A percentile compares a stretch with the other conserved stretches of the same genome.
Conservation (phyloP, 1,140 invertebrate species). For the Drosophila cardini region DNA sequence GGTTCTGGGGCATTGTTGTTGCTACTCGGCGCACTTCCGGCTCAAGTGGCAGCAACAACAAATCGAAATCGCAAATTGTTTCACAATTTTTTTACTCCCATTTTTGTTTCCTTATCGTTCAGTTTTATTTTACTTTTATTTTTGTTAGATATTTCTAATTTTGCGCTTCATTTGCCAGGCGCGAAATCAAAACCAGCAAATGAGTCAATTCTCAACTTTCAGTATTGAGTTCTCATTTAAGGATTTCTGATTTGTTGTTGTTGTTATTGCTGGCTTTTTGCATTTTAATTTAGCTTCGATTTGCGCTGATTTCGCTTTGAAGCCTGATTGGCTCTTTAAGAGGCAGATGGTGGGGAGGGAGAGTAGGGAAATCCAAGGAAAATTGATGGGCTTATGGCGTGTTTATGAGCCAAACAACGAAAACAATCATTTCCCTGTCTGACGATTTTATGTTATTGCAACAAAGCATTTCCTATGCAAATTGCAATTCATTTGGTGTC, state of each 20-base stretch:
- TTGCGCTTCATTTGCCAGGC: conserved; percentile 68
- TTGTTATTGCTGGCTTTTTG: conserved; percentile 35
- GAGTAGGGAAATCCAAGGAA: not conserved
- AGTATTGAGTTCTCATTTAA: not conserved
- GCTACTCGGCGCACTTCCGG: conserved; percentile 62
- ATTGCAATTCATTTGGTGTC: conserved; percentile 63
- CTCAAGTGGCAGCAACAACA: conserved; percentile 63
- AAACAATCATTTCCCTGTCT: conserved; percentile 43
- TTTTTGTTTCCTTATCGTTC: conserved; percentile 26
- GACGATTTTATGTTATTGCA: conserved; percentile 57
- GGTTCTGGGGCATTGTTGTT: conserved; percentile 43
- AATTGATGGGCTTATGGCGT: conserved; percentile 50
- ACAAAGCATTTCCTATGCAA: conserved; percentile 66
- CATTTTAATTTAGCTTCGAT: conserved; percentile 48
- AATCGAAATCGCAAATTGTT: conserved; percentile 29
- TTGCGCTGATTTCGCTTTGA: conserved; percentile 44
- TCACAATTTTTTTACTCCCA: conserved; percentile 38
- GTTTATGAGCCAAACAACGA: conserved; percentile 36
- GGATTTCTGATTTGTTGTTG: conserved; percentile 15
- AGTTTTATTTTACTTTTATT: conserved; percentile 32
- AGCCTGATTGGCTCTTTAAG: conserved; percentile 33
- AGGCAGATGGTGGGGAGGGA: not conserved
- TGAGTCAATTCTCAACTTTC: conserved; percentile 24
- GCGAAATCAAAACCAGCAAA: conserved; percentile 42
- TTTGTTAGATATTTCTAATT: conserved; percentile 68